Evolutionary conservation across 2,797 vertebrate genomes (phyloP).

Genomic region (Halcyon chelicuti): DNA sequence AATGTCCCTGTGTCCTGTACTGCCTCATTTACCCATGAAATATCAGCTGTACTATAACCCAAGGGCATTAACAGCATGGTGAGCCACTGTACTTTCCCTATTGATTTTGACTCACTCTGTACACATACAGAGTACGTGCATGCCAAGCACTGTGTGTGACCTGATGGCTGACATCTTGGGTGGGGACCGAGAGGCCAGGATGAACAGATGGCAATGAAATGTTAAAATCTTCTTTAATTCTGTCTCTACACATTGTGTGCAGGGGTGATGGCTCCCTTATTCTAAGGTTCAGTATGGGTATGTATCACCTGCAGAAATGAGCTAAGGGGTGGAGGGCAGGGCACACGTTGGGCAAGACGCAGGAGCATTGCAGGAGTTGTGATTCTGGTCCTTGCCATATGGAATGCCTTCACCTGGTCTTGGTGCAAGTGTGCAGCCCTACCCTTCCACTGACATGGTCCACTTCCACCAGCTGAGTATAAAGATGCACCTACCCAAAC

Average conservation of each 20-base stretch:
- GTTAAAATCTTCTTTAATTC: background rate
- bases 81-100: background rate
- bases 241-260: background rate
- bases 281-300: background rate
- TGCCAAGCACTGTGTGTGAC: background rate
- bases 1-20: background rate
- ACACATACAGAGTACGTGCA: background rate
- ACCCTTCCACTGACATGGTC: background rate
- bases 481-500: background rate
- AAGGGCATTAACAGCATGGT: background rate
- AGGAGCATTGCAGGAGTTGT: background rate
- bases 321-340: background rate
- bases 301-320: background rate
- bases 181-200: background rate
- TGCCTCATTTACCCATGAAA: background rate
- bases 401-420: background rate
- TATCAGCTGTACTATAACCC: background rate
- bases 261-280: background rate
- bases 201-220: background rate
- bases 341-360: rapidly evolving
- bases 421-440: background rate
- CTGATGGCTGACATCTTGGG: background rate
- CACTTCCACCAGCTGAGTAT: background rate
- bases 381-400: background rate
- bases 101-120: background rate